Percentiles rank a stretch among this genome's conserved stretches.
These are phyloP conservation scores for Cotesia chilonis DNA, from an alignment of 1,140 invertebrate genomes.

Conservation along the genomic window DNA sequence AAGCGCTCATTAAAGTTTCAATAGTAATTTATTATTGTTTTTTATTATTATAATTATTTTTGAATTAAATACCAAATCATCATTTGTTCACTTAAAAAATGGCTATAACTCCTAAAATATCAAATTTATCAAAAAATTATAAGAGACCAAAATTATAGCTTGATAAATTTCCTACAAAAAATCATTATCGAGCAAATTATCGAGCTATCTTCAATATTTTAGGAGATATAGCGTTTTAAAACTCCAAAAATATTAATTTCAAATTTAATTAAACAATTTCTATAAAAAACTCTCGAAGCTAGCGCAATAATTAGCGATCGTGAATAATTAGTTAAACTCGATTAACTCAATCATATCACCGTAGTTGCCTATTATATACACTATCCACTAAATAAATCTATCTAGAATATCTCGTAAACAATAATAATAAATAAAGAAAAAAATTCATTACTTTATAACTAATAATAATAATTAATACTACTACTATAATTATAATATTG, in stretches of 20 bases:
- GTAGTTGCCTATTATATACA: conserved; percentile 51
- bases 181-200: too few relatives aligned
- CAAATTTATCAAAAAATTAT: too few relatives aligned
- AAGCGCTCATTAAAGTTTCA: too few relatives aligned
- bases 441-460: not conserved
- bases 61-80: too few relatives aligned
- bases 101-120: too few relatives aligned
- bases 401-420: conserved; percentile 32
- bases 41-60: too few relatives aligned
- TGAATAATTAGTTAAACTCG: conserved; percentile 29
- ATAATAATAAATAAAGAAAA: not conserved
- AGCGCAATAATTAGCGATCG: conserved; percentile 28
- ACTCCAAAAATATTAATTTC: not conserved
- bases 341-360: conserved; percentile 54
- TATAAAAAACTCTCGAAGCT: not conserved
- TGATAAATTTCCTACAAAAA: too few relatives aligned
- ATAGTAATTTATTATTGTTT: too few relatives aligned
- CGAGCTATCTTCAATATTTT: not conserved
- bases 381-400: conserved; percentile 44
- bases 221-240: not conserved
- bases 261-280: not conserved
- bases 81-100: too few relatives aligned
- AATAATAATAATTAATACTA: too few relatives aligned
- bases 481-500: too few relatives aligned
- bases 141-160: too few relatives aligned